These are phyloP conservation scores for Catharus minimus DNA, from an alignment of 2,113 vertebrate genomes.

Conservation along the genomic window DNA sequence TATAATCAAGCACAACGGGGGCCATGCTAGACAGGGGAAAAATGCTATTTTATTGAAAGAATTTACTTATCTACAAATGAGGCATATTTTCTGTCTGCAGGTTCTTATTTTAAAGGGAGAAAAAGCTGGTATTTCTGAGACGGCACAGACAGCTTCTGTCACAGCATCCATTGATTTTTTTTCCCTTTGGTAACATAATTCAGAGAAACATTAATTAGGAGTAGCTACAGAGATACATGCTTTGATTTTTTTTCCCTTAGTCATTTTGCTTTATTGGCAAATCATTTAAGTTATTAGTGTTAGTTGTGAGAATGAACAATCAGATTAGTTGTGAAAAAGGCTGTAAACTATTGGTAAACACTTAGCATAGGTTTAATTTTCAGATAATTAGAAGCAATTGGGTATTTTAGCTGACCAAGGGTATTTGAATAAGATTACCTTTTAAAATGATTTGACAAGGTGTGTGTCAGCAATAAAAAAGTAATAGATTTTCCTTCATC, in stretches of 20 bases:
- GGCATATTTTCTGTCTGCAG: background rate
- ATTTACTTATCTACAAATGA: background rate
- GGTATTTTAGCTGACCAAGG: conserved; percentile 24
- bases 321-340: conserved; percentile 38
- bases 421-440: conserved; percentile 31
- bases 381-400: conserved; percentile 57
- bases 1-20: rapidly evolving
- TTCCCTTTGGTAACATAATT: background rate
- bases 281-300: conserved; percentile 52
- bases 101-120: background rate
- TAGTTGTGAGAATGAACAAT: conserved; percentile 21
- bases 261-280: conserved; percentile 37
- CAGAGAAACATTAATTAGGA: conserved; percentile 39
- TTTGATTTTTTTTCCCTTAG: conserved; percentile 38
- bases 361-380: conserved; percentile 51
- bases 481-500: conserved; percentile 2
- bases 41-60: background rate
- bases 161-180: conserved; percentile 13
- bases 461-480: conserved; percentile 3
- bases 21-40: background rate
- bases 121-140: background rate
- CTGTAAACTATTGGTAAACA: conserved; percentile 56
- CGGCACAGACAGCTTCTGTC: background rate
- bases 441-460: conserved; percentile 45
- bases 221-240: background rate